Conservation (phyloP, 2,888 invertebrate species). For the Limnephilus rhombicus region DNA sequence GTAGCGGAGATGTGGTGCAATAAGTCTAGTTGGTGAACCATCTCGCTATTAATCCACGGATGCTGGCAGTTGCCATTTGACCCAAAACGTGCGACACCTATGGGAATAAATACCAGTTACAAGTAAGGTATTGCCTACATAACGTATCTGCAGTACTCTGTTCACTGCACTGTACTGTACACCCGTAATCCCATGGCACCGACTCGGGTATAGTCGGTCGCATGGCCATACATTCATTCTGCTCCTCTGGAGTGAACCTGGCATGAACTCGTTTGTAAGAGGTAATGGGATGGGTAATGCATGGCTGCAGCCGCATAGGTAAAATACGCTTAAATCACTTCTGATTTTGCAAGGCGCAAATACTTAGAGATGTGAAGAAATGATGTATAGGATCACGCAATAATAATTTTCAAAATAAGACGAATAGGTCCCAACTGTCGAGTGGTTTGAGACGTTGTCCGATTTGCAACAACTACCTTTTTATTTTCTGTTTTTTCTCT, state of each 20-base stretch:
- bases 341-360: neutral
- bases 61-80: slow-evolving; percentile 61
- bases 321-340: neutral
- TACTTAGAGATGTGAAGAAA: neutral
- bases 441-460: too few species aligned
- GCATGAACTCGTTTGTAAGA: slow-evolving; percentile 18
- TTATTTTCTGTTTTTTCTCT: too few species aligned
- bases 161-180: neutral
- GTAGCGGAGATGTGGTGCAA: slow-evolving; percentile 22
- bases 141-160: neutral
- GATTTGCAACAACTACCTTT: too few species aligned
- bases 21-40: slow-evolving; percentile 13
- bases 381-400: neutral
- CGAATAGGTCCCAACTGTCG: neutral
- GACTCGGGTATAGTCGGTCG: neutral
- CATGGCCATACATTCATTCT: neutral
- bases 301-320: neutral
- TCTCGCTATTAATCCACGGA: slow-evolving; percentile 17
- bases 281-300: slow-evolving; percentile 6
- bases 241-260: slow-evolving; percentile 5
- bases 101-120: slow-evolving; percentile 60
- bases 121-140: slow-evolving; percentile 1
- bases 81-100: slow-evolving; percentile 65
- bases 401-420: neutral
- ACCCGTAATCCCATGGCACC: neutral